Base-by-base conservation (phyloP, 30 jellyfish, hydroid and myxozoan genomes). In the Chironex yamaguchii region DNA sequence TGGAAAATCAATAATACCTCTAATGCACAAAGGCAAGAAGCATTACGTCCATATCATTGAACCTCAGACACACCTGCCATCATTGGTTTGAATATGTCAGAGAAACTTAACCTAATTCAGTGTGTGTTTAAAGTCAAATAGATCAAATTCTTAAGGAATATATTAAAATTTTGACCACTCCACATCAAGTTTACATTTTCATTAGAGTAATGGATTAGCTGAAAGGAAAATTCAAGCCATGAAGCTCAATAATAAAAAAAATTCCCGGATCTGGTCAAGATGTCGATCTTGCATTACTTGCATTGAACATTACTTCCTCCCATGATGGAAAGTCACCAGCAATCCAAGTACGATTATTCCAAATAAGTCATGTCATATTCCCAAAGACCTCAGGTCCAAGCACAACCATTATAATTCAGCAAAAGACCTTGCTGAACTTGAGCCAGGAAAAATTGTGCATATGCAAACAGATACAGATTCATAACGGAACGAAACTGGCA, bases 201-300 rank as follows among this genome's bases (percentile, higher is more conserved):
- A 83, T 49, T 64, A 87, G 70, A 64, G 83, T 31, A 87, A 87
- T 34, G 96, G 96, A 31, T 82, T 87, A 13, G 82, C 76, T 52
- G 91, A 76, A 76, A 85, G 96, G 50, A 76, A 73, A 30, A 50
- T 87, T 36, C 96, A 87, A 87, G 78, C 90, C 23, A 71, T 87
- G 79, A 87, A 87, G 78, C 87, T 91, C 79, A 87, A 91, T 35
- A 83, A 64, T 42, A 81, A 64, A 31, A n/a, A 81, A 81, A 81
- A 84, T 76, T 23, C 91, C 65, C 29, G 84, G 67, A 81, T 34
- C 91, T 4, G 84, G 91, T 65, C 62, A 64, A 34, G 91, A 64
- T 49, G 76, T 67, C 35, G 42, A 62, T 52, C 64, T 81, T 14
- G 91, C 91, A 34, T 34, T 81, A 36, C 91, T 81, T 26, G 36